Conservation (phyloP, 2,888 invertebrate species). For the Ferrisia virgata region DNA sequence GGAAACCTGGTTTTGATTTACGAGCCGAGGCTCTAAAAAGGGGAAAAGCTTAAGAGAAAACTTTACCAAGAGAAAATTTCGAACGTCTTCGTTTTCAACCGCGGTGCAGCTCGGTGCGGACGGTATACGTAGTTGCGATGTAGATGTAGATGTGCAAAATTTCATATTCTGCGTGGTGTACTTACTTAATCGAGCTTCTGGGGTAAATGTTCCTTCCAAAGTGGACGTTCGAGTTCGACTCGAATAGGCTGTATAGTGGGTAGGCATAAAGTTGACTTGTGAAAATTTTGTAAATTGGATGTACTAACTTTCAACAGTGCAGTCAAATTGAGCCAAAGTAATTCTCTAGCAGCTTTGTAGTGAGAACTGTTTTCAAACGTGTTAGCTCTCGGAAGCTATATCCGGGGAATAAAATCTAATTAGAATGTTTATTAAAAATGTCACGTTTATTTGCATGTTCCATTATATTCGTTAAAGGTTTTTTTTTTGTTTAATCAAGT, state of each 20-base stretch:
- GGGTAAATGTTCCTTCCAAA: background rate
- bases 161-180: background rate
- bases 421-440: background rate
- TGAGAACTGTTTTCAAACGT: no score
- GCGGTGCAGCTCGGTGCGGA: background rate
- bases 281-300: background rate
- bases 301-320: no score
- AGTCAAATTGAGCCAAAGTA: background rate
- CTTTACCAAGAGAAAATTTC: conserved; percentile 13
- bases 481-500: no score
- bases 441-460: background rate
- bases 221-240: background rate
- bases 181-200: background rate
- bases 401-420: no score
- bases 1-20: conserved; percentile 25
- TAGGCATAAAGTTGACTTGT: background rate
- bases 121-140: no score
- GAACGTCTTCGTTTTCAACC: background rate
- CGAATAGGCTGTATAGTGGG: background rate
- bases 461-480: no score
- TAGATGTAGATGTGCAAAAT: background rate
- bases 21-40: conserved; percentile 16
- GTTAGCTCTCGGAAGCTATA: no score
- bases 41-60: conserved; percentile 27
- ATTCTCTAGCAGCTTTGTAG: no score